Conservation (phyloP, 2,888 invertebrate species). For the Patella caerulea region DNA sequence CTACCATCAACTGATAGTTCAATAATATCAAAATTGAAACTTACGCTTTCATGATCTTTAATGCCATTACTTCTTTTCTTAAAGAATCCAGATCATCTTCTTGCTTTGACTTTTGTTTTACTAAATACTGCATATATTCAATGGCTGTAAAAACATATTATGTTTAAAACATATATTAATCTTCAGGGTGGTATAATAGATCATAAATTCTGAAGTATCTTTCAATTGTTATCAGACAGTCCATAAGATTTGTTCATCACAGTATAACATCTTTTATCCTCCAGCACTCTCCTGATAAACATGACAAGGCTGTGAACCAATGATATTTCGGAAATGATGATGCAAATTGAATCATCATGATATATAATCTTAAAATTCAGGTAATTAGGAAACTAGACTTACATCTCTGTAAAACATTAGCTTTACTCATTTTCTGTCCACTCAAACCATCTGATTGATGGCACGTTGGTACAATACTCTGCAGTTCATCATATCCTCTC, state of each 20-base stretch:
- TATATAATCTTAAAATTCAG: no score
- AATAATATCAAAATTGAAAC: conserved; percentile 28
- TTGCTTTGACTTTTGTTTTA: conserved; percentile 92
- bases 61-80: conserved; percentile 78
- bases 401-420: conserved; percentile 92
- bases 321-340: no score
- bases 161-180: background rate
- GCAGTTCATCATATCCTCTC: conserved; percentile 94
- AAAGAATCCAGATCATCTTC: conserved; percentile 85
- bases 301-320: no score
- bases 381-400: conserved; percentile 36
- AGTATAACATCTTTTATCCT: no score
- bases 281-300: no score
- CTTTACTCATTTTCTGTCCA: conserved; percentile 95
- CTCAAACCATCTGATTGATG: conserved; percentile 86
- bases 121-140: conserved; percentile 81
- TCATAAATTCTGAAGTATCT: background rate
- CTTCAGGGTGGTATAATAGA: background rate
- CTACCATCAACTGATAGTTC: no score
- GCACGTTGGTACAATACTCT: conserved; percentile 93
- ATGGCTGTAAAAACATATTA: conserved; percentile 65
- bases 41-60: conserved; percentile 86
- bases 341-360: no score
- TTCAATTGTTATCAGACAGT: background rate
- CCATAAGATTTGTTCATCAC: no score